Evolutionary conservation across 2,797 vertebrate species (phyloP).

Genomic region (Intellagama lesueurii): DNA sequence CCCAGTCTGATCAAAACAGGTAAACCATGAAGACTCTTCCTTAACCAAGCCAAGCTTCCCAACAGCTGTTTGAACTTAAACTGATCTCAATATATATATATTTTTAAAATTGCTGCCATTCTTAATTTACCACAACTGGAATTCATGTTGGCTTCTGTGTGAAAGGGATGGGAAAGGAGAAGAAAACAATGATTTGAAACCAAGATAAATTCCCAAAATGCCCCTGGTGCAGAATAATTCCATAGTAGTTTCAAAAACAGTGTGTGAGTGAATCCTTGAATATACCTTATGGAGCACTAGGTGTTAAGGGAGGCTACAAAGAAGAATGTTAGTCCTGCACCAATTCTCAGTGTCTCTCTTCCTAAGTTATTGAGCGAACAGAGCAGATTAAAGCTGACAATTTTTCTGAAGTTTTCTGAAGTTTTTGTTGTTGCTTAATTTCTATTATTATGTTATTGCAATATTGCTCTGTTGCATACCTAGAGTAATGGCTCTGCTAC

Average conservation of each 20-base stretch:
- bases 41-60: too few relatives aligned
- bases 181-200: not conserved
- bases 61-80: not conserved
- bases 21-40: too few relatives aligned
- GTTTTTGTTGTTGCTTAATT: too few relatives aligned
- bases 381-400: not conserved
- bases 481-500: too few relatives aligned
- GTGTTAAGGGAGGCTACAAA: not conserved
- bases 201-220: not conserved
- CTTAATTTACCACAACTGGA: constrained; percentile 44
- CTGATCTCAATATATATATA: too few relatives aligned
- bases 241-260: not conserved
- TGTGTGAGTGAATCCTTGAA: not conserved
- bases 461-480: too few relatives aligned
- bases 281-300: not conserved
- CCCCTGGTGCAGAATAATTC: not conserved
- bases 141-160: constrained; percentile 5
- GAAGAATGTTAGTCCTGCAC: not conserved
- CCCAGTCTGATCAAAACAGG: not conserved
- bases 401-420: too few relatives aligned
- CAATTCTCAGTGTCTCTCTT: not conserved
- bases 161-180: not conserved
- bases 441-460: too few relatives aligned
- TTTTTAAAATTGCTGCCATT: constrained; percentile 10
- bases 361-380: not conserved